Base-by-base conservation (phyloP, 2,888 invertebrate genomes). In the Apotomis capreana region DNA sequence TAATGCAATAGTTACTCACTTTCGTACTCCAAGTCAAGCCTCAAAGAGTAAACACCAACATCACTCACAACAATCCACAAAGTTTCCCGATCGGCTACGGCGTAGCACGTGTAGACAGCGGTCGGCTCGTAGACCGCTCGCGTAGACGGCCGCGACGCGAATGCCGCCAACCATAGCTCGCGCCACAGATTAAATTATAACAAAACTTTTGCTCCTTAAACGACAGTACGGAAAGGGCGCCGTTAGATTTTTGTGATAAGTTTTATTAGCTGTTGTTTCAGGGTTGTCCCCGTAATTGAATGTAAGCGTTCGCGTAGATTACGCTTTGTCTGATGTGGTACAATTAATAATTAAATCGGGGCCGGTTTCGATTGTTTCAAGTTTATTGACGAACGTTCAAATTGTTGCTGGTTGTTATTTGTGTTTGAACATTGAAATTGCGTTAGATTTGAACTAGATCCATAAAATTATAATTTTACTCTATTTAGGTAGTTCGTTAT, bases 261-360 rank as follows among this genome's bases (percentile, higher is more conserved):
- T 65, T 60, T 59, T 44, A 54, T 59, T 65, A 60, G n/a, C 70
- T 59, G 37, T 74, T 75, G 46, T 15, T 58, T 15, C 58, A 63
- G 69, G 61, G 69, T 69, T 69, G 63, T 60, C 69, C 54, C 9
- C n/a, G 55, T 69, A 69, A 63, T 69, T 84, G 84, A 86, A 85
- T 85, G 83, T 84, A 81, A 78, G 81, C 81, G 77, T 82, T 80
- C 78, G 81, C 78, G 79, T 79, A 80, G 81, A 86, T 87, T 83
- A 83, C 79, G 75, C 76, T 84, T 85, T 84, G 84, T 86, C 81
- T 79, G 76, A 83, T 84, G 81, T 83, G 78, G 74, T 77, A 63
- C 79, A 78, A 82, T 83, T 81, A 79, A 81, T 83, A 82, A 82
- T 55, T 37, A 49, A 60, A 55, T 65, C 60, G 59, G 37, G 46